Evolutionary conservation across 1,140 invertebrate genomes (phyloP).

Genomic region (Meteorus sp.): DNA sequence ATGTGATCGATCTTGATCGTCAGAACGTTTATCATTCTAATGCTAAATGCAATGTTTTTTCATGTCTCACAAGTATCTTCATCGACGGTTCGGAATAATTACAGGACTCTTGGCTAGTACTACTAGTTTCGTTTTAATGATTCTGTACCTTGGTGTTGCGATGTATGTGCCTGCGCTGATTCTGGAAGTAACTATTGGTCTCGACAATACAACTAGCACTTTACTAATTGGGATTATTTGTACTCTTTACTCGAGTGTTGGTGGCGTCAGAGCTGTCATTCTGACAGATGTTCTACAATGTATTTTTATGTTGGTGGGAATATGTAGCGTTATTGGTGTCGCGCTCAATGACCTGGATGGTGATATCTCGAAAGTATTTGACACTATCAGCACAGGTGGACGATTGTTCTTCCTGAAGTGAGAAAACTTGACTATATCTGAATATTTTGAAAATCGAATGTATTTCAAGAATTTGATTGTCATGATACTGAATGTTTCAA

Average conservation of each 20-base stretch:
- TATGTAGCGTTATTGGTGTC: conserved; percentile 47
- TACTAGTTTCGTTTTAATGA: conserved; percentile 79
- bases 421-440: conserved; percentile 17
- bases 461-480: no score
- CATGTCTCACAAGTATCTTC: conserved; percentile 74
- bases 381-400: conserved; percentile 62
- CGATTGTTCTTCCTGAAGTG: conserved; percentile 46
- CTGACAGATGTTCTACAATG: conserved; percentile 85
- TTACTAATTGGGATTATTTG: conserved; percentile 77
- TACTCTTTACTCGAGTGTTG: conserved; percentile 85
- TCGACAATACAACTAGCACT: conserved; percentile 75
- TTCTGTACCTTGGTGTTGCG: conserved; percentile 91
- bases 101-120: conserved; percentile 73
- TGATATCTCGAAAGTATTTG: conserved; percentile 66
- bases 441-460: not conserved
- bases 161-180: conserved; percentile 91
- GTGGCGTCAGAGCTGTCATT: conserved; percentile 89
- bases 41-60: not conserved
- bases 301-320: conserved; percentile 71
- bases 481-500: conserved; percentile 39
- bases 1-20: no score
- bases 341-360: conserved; percentile 70
- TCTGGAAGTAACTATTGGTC: conserved; percentile 84
- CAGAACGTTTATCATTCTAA: not conserved
- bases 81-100: conserved; percentile 73